Evolutionary conservation across 2,888 invertebrate genomes (phyloP).

Genomic region (Formica aserva): DNA sequence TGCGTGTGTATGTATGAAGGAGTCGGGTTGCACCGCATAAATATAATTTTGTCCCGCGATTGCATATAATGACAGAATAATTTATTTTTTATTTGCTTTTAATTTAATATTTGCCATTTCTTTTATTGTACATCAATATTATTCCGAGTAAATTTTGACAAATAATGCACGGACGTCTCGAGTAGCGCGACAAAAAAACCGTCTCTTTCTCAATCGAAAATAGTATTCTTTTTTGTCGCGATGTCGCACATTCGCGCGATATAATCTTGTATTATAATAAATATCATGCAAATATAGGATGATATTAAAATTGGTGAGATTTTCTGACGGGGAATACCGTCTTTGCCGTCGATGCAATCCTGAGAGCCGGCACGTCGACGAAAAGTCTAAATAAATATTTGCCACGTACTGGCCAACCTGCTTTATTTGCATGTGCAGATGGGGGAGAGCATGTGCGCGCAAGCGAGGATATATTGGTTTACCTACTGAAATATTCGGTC

Average conservation of each 20-base stretch:
- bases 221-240: background rate
- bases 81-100: background rate
- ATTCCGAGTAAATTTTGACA: background rate
- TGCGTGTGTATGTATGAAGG: background rate
- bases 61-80: background rate
- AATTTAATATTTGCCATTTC: background rate
- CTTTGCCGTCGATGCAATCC: slow-evolving; percentile 51
- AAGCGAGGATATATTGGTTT: slow-evolving; percentile 71
- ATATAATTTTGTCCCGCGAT: background rate
- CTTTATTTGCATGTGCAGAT: slow-evolving; percentile 69
- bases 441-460: slow-evolving; percentile 30
- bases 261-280: slow-evolving; percentile 57
- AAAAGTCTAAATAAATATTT: slow-evolving; percentile 76
- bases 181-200: background rate
- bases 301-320: slow-evolving; percentile 71
- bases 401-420: slow-evolving; percentile 75
- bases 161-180: background rate
- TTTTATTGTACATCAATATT: background rate
- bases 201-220: background rate
- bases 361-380: slow-evolving; percentile 52
- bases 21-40: background rate
- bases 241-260: background rate
- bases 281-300: slow-evolving; percentile 66
- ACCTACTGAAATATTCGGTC: slow-evolving; percentile 77
- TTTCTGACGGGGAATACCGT: slow-evolving; percentile 26